Percentiles rank a stretch among this genome's conserved stretches.
These are phyloP conservation scores for Microcebus griseorufus DNA, from an alignment of 2,113 vertebrate genomes.

Conservation along the genomic window DNA sequence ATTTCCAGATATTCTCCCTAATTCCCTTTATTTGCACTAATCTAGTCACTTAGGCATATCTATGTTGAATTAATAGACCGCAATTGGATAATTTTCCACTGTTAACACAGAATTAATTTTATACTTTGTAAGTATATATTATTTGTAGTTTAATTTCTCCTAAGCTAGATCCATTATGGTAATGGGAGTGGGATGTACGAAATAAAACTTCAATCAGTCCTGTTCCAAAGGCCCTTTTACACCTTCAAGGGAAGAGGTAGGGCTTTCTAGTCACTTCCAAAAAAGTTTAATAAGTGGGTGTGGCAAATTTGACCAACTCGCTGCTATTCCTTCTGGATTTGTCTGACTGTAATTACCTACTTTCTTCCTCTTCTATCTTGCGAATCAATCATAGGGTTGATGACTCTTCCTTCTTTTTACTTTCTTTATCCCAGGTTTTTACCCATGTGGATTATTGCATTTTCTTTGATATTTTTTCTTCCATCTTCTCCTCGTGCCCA, in stretches of 20 bases:
- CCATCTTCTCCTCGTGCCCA: not conserved
- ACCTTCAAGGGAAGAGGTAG: not conserved
- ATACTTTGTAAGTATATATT: constrained; percentile 65
- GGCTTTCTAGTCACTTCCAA: not conserved
- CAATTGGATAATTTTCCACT: constrained; percentile 51
- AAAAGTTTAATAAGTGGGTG: not conserved
- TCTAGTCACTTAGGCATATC: constrained; percentile 67
- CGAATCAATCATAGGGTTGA: not conserved
- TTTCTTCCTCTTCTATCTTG: not conserved
- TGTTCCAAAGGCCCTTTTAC: not conserved
- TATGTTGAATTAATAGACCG: constrained; percentile 58
- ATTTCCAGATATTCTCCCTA: constrained; percentile 67
- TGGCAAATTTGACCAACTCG: not conserved
- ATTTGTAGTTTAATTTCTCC: constrained; percentile 65
- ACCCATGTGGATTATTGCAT: not conserved
- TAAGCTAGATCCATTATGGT: constrained; percentile 43
- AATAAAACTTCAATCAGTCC: constrained; percentile 31
- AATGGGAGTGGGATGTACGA: not conserved
- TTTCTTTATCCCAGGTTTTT: not conserved
- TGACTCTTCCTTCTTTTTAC: not conserved
- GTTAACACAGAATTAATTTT: constrained; percentile 73
- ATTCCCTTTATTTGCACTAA: constrained; percentile 70
- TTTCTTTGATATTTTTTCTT: not conserved
- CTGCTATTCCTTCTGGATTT: not conserved
- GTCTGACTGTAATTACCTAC: not conserved